Percentiles rank a stretch among this genome's conserved stretches.
Conservation (phyloP, 2,113 vertebrate species). For the Gila orcuttii region DNA sequence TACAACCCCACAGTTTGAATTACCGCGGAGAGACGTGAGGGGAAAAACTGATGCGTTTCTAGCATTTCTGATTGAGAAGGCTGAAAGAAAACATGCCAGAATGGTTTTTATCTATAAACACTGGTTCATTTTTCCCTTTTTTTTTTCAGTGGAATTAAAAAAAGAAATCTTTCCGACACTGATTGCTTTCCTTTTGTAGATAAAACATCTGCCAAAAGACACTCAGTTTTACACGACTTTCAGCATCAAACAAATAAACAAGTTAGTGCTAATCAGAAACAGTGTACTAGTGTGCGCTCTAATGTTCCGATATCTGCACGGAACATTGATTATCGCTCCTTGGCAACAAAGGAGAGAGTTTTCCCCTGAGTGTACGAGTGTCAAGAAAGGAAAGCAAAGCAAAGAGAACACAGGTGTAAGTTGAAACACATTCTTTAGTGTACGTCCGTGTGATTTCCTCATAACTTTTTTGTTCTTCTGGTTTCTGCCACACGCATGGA, state of each 20-base stretch:
- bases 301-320: constrained; percentile 2
- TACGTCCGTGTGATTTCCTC: background rate
- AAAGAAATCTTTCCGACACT: constrained; percentile 52
- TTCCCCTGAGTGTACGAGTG: constrained; percentile 26
- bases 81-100: constrained; percentile 32
- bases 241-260: constrained; percentile 65
- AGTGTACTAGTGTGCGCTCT: constrained; percentile 24
- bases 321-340: constrained; percentile 27
- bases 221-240: constrained; percentile 54
- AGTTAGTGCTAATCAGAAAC: constrained; percentile 70
- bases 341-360: constrained; percentile 12
- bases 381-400: constrained; percentile 19
- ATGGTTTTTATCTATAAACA: constrained; percentile 46
- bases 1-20: background rate
- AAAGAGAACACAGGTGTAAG: constrained; percentile 36
- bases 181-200: constrained; percentile 65
- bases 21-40: background rate
- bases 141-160: constrained; percentile 60
- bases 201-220: constrained; percentile 63
- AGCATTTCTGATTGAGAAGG: constrained; percentile 14
- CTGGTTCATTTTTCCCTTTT: constrained; percentile 55
- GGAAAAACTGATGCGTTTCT: background rate
- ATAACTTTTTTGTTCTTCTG: constrained; percentile 6
- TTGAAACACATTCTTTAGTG: constrained; percentile 25
- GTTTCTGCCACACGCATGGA: constrained; percentile 20